A percentile compares a stretch with the other conserved stretches of the same genome.
Evolutionary conservation across 2,888 invertebrate species (phyloP).

Genomic region (Conistra vaccinii): DNA sequence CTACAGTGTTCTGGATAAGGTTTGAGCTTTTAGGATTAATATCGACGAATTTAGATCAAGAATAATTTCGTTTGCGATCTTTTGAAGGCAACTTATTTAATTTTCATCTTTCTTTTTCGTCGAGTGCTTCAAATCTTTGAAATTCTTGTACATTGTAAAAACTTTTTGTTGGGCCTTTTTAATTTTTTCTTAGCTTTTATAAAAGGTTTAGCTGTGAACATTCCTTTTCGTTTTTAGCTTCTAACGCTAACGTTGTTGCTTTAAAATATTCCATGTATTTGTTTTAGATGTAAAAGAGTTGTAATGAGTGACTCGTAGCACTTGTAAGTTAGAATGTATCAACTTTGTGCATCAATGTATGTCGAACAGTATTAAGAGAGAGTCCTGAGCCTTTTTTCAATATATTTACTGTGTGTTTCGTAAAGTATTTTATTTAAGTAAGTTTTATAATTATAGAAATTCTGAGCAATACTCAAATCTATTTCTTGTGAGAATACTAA

Average conservation of each 20-base stretch:
- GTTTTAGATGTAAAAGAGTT: constrained; percentile 48
- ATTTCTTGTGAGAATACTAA: constrained; percentile 60
- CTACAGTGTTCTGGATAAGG: constrained; percentile 78
- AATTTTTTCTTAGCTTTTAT: constrained; percentile 38
- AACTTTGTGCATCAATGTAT: constrained; percentile 50
- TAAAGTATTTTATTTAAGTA: constrained; percentile 67
- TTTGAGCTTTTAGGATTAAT: constrained; percentile 88
- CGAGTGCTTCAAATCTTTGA: constrained; percentile 50
- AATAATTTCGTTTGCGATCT: constrained; percentile 45
- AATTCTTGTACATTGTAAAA: constrained; percentile 20
- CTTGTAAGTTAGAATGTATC: constrained; percentile 46
- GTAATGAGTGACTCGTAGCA: constrained; percentile 42
- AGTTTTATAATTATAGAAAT: constrained; percentile 77
- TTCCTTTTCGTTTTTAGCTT: constrained; percentile 60
- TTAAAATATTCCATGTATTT: constrained; percentile 46
- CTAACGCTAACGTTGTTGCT: constrained; percentile 43
- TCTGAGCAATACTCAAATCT: constrained; percentile 83
- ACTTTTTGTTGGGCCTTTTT: constrained; percentile 16
- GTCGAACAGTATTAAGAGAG: constrained; percentile 70
- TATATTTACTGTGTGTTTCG: constrained; percentile 67
- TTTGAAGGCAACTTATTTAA: constrained; percentile 32
- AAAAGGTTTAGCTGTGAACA: constrained; percentile 52
- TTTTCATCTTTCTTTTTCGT: constrained; percentile 39
- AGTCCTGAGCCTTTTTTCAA: constrained; percentile 75
- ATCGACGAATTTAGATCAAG: constrained; percentile 77